Evolutionary conservation across 2,888 invertebrate species (phyloP), one percentile per base, ranked within the genome.

Genomic region (Mythimna vitellina): DNA sequence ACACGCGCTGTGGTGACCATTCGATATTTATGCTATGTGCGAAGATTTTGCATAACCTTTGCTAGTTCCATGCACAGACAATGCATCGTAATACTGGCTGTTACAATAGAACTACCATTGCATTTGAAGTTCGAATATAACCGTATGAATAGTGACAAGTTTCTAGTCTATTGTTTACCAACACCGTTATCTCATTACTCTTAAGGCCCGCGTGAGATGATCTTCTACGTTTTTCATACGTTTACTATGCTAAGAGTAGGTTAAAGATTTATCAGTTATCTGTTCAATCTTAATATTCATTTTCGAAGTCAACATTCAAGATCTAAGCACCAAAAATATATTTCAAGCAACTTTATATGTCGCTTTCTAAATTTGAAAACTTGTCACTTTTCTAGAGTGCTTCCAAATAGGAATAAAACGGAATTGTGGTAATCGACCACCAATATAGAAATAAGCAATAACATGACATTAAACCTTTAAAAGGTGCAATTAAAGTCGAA

Each of bases 91-190:
- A 81, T 63, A 29, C 65, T 81, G 53, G 58, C 49, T 62, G 51
- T 1, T 81, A 63, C 42, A 56, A 69, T n/a, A 10, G 35, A 51
- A 66, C 42, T 51, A 25, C 32, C 14, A 64, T 22, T 56, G 65
- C 64, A 54, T 74, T 77, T 63, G 63, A 67, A 64, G 42, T 70
- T 65, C 67, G 25, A 73, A 73, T 29, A 46, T 64, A 61, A 56
- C 70, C 57, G 42, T 70, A 78, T 25, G 54, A 76, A 73, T 64
- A 69, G 65, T 60, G 72, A 74, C 72, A 74, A 67, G 61, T 71
- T 76, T 74, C 74, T 78, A 10, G 65, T 58, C 49, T 68, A 79
- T 83, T 83, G 82, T 83, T 84, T 79, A 76, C 60, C 72, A 79
- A 71, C 66, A 84, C 78, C 63, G 78, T 73, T 78, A 76, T 22